phyloP scores from a whole-genome alignment of 2,797 vertebrate genomes.

The Anguilla pacifica region DNA sequence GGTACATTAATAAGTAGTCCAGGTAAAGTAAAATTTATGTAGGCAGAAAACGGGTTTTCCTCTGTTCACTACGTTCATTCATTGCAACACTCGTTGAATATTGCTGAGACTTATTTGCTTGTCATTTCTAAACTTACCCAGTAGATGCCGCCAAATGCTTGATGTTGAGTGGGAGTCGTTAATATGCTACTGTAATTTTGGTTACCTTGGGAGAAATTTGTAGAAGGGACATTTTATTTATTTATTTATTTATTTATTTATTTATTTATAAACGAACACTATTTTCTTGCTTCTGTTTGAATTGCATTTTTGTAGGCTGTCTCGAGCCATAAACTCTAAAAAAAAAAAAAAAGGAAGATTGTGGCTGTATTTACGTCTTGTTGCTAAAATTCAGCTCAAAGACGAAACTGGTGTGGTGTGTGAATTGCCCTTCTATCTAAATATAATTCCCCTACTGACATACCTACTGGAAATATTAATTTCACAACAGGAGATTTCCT shows the following conservation, averaged over 20 bases:
- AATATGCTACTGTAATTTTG: not conserved
- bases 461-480: not conserved
- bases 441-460: not conserved
- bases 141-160: constrained; percentile 4
- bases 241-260: not conserved
- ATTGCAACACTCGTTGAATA: not conserved
- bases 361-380: not conserved
- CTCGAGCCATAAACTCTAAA: not conserved
- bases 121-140: not conserved
- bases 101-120: not conserved
- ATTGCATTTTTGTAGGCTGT: not conserved
- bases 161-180: not conserved
- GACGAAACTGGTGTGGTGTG: not conserved
- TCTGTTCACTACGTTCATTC: not conserved
- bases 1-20: not conserved
- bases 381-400: not conserved
- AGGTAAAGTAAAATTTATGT: not conserved
- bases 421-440: not conserved
- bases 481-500: not conserved
- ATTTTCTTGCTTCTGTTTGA: not conserved
- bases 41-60: not conserved
- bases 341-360: not conserved
- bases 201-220: not conserved
- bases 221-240: not conserved
- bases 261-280: not conserved